phyloP scores from a whole-genome alignment of 2,888 invertebrate genomes.

The Orthonevra nobilis region DNA sequence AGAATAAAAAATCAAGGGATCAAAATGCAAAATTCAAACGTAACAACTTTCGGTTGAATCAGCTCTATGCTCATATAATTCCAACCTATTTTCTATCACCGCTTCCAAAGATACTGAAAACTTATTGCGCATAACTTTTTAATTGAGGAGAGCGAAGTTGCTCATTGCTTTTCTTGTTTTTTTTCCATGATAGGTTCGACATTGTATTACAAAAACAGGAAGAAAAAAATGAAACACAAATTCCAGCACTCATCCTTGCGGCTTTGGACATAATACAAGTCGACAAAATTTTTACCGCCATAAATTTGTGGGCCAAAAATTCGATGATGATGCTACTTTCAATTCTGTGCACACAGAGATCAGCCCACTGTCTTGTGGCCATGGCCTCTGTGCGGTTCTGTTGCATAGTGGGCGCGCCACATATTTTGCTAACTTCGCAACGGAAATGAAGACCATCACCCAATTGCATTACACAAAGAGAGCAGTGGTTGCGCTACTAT shows the following conservation, averaged over 20 bases:
- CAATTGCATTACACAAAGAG: conserved; percentile 64
- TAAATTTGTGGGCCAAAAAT: conserved; percentile 59
- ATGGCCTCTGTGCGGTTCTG: conserved; percentile 43
- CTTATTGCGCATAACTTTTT: conserved; percentile 70
- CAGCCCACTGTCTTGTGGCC: conserved; percentile 53
- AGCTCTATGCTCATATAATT: conserved; percentile 51
- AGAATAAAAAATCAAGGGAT: conserved; percentile 20
- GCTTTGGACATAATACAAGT: conserved; percentile 1
- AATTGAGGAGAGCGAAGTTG: conserved; percentile 61
- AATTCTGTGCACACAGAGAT: conserved; percentile 22
- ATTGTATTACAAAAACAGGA: neutral
- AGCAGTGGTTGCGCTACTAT: conserved; percentile 37
- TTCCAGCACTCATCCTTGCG: conserved; percentile 8
- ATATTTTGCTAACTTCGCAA: conserved; percentile 52
- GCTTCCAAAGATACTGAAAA: conserved; percentile 45
- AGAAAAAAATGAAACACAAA: conserved; percentile 30
- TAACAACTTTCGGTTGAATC: conserved; percentile 66
- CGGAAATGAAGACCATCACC: conserved; percentile 50
- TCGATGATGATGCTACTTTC: conserved; percentile 61
- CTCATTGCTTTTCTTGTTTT: conserved; percentile 14
- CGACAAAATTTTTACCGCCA: conserved; percentile 29
- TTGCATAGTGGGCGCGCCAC: conserved; percentile 44
- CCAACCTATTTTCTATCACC: conserved; percentile 53
- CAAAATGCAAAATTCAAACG: conserved; percentile 48
- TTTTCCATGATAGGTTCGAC: neutral